Base-by-base conservation (phyloP, 2,888 invertebrate species). In the Slavum lentiscoides region DNA sequence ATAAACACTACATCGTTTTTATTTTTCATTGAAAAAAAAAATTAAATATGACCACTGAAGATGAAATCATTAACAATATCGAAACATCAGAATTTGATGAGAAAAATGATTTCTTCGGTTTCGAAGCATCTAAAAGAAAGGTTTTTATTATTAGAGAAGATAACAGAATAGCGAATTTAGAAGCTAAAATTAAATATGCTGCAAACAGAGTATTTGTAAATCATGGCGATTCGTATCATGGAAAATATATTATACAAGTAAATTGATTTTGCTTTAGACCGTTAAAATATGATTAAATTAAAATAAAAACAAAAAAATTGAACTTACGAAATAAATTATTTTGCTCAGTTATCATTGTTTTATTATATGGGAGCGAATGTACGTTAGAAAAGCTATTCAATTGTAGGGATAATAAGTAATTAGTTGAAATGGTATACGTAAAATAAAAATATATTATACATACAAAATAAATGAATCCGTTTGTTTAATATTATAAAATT, bases 41-140 rank as follows among this genome's bases (percentile, higher is more conserved):
- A 61, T n/a, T 39, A 73, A 67, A 61, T 53, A 77, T 77, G 69
- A 69, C 2, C 2, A 69, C 49, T 13, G 53, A 59, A 61, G 80
- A 80, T 19, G 80, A 72, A 80, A 80, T 80, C 23, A 58, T 80
- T 4, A 80, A 64, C 19, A 64, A 70, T 70, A 43, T 64, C 39
- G 15, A 72, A 30, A 19, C 55, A 64, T 55, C 53, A 43, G 9
- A 66, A n/a, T 53, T 39, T 39, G 37, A 64, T 1, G 39, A 80
- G n/a, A 39, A 80, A 70, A 39, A 80, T 58, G 70, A 77, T 77
- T 61, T 82, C 55, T 82, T 82, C 81, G 81, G 68, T 19, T 82
- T 82, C 70, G 43, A 70, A 80, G 73, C 73, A 17, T 49, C 82
- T n/a, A 72, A 82, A 66, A 82, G 17, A 72, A 69, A 66, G 15